phyloP scores from a whole-genome alignment of 2,113 vertebrate genomes.

The Calidris pygmaea region DNA sequence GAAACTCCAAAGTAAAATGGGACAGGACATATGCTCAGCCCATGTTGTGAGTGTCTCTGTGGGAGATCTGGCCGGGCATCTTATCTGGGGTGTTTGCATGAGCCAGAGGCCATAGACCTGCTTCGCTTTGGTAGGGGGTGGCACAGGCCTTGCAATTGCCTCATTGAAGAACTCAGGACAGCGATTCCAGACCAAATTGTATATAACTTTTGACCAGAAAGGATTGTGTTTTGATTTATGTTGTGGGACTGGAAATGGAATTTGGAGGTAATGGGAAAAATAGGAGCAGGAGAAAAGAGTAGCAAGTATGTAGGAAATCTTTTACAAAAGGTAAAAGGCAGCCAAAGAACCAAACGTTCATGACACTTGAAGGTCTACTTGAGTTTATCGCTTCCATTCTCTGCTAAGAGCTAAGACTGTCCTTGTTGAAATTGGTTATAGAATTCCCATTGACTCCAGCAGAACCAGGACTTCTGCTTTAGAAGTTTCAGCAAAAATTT shows the following conservation, averaged over 20 bases:
- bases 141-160: neutral
- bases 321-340: neutral
- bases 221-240: neutral
- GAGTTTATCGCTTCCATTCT: neutral
- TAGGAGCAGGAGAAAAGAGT: neutral
- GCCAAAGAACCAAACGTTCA: neutral
- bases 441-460: neutral
- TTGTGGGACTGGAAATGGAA: neutral
- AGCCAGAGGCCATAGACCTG: neutral
- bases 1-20: neutral
- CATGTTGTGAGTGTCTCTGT: neutral
- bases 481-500: neutral
- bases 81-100: neutral
- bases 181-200: neutral
- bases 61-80: neutral
- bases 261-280: neutral
- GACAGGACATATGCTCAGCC: neutral
- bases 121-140: neutral
- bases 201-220: neutral
- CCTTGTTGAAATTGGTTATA: neutral
- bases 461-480: neutral
- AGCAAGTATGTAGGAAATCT: neutral
- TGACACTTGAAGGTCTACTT: neutral
- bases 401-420: neutral
- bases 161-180: accelerated